Conservation (phyloP, 2,797 vertebrate genomes). For the Ispidina lecontei region DNA sequence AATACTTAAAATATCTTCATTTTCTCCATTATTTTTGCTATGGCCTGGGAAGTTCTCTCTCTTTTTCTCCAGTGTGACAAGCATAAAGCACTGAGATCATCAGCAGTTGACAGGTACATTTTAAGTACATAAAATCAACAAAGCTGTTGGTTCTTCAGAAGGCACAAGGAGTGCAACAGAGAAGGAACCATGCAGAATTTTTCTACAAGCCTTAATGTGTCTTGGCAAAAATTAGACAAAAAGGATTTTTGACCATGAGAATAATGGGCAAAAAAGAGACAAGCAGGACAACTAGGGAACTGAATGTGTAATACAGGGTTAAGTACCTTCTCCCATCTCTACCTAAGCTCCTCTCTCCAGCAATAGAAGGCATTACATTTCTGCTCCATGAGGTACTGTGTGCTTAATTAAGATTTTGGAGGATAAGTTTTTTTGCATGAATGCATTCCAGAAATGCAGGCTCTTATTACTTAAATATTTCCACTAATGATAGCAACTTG, state of each 20-base stretch:
- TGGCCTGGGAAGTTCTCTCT: neutral
- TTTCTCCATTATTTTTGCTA: constrained; percentile 11
- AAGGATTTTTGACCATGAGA: neutral
- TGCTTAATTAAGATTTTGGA: constrained; percentile 58
- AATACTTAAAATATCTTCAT: constrained; percentile 39
- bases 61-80: neutral
- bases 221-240: neutral
- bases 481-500: constrained; percentile 26
- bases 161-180: neutral
- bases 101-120: neutral
- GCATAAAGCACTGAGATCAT: neutral
- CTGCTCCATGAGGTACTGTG: neutral
- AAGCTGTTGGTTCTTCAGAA: neutral
- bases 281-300: neutral
- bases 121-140: neutral
- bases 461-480: constrained; percentile 58
- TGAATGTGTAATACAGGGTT: neutral
- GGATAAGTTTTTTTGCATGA: constrained; percentile 53
- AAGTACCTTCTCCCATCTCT: neutral
- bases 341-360: neutral
- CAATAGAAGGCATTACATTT: constrained; percentile 8
- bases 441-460: constrained; percentile 41
- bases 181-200: neutral
- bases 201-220: neutral
- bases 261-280: neutral